Base-by-base conservation (phyloP, 1,140 invertebrate species). In the Habropoda laboriosa region DNA sequence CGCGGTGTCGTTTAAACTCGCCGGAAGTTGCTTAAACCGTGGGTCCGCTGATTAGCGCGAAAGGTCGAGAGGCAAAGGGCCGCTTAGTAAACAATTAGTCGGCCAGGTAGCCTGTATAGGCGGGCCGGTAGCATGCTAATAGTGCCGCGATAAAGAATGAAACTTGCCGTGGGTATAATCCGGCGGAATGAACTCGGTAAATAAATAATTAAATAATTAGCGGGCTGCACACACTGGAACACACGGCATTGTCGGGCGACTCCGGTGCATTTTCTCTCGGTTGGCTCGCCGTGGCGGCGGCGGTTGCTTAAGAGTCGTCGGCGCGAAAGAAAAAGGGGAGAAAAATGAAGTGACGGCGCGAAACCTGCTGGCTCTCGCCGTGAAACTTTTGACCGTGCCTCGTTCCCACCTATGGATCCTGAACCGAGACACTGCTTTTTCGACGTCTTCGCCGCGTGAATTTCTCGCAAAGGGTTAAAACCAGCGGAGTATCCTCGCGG, bases 151-250 rank as follows among this genome's bases (percentile, higher is more conserved):
- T 89, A 89, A 90, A 89, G 88, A 90, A 90, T 88, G 87, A 89
- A 89, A 87, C 86, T 81, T 73, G 74, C 80, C 60, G 53, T 49
- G 49, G 66, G 60, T 76, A 89, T 90, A 88, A 87, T 88, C 85
- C 84, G 27, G 66, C 55, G 80, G 81, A 86, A 87, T 84, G 77
- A 88, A 88, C 86, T 72, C 61, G 74, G 77, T 87, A 86, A 88
- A 90, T 90, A 88, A 91, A 90, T 90, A 88, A 90, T 90, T 88
- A 87, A 89, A 91, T 87, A 91, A 89, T 90, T 85, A 90, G 76
- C 76, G 73, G 70, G 53, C 16, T 27, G 67, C 53, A 38, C 53
- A 38, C 27, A 55, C 30, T 10, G 30, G 2, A 16, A n/a, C n/a
- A n/a, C n/a, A 64, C 53, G 24, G 66, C 38, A 73, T 63, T 58